Base-by-base conservation (phyloP, 64 coral and sea anemone species). In the Montipora cactus region DNA sequence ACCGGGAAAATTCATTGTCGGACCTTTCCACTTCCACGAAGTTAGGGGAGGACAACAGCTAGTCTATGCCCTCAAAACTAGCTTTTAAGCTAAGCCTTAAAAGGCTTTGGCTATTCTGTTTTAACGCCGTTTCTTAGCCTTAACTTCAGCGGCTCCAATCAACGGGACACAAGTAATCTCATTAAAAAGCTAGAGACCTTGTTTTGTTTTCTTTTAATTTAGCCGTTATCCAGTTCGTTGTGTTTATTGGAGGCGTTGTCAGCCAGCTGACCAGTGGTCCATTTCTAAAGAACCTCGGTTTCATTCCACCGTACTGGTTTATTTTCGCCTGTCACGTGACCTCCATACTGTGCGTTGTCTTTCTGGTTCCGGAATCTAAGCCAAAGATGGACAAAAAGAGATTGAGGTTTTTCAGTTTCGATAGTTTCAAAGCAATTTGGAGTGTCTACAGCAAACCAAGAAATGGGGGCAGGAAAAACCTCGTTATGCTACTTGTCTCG, bases 281-380 rank as follows among this genome's bases (percentile, higher is more conserved):
- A 12, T 96, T 92, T 83, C 89, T 99, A 49, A 94, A 89, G 58
- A 68, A 74, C 14, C 90, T 90, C n/a, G 95, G 95, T 80, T 99
- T 96, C 89, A 92, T 91, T 28, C 83, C 79, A 12, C 98, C 98
- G 0, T 99, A 99, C 67, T 99, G 95, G 98, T 94, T 99, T 75
- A 94, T 99, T 19, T 95, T 96, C 5, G 92, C 92, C 11, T 99
- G 95, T 51, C 84, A 92, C 87, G 15, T 91, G 5, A 14, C 71
- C 15, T 87, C 92, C 45, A 66, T 91, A 9, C 55, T 99, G 1
- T 99, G 94, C 49, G 95, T 91, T 21, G 61, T 96, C 15, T 81
- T 99, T 49, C 48, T 99, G 28, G 83, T 99, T 8, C 98, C 98
- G 7, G 98, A 99, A 58, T 91, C 91, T 44, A 93, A 81, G 75